Evolutionary conservation across 2,113 vertebrate species (phyloP).

Genomic region (Eidolon helvum): DNA sequence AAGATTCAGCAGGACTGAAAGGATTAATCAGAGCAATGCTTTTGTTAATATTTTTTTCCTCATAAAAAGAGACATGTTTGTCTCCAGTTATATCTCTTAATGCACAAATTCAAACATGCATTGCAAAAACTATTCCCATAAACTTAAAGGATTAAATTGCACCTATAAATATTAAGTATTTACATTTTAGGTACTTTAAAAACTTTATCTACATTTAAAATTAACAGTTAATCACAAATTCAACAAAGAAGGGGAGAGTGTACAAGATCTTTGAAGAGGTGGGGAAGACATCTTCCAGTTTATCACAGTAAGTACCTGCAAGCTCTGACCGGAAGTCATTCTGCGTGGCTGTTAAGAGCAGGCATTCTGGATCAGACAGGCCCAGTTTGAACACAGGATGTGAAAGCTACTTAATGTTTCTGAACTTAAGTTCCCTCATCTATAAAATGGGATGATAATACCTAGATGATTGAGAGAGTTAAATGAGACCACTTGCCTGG

Average conservation of each 20-base stretch:
- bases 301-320: neutral
- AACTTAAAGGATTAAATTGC: neutral
- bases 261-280: neutral
- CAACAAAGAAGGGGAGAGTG: neutral
- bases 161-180: slow-evolving; percentile 10
- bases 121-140: neutral
- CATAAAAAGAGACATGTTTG: neutral
- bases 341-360: neutral
- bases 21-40: neutral
- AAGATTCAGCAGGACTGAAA: neutral
- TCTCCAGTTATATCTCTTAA: neutral
- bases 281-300: neutral
- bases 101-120: slow-evolving; percentile 1
- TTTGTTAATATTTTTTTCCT: neutral
- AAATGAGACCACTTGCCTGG: neutral
- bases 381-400: neutral
- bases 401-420: neutral
- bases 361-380: neutral
- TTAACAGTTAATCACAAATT: neutral
- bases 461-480: neutral
- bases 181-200: neutral
- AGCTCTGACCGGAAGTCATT: neutral
- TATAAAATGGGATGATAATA: neutral
- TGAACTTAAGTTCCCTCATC: neutral
- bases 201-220: neutral